Conservation (phyloP, 2,113 vertebrate genomes). For the Lepus americanus region DNA sequence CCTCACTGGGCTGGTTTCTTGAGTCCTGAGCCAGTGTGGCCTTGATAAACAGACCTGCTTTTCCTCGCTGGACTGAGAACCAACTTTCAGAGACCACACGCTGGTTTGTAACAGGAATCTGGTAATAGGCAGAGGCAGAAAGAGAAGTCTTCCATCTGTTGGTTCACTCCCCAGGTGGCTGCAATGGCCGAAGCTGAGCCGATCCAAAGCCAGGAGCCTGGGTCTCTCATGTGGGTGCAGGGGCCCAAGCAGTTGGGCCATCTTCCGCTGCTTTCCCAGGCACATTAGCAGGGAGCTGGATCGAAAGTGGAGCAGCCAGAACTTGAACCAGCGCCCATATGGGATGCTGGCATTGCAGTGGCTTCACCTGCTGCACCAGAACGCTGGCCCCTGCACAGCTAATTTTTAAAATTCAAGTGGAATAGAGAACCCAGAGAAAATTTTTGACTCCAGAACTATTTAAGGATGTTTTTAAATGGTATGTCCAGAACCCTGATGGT, state of each 20-base stretch:
- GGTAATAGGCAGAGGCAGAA: neutral
- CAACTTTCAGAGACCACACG: neutral
- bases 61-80: neutral
- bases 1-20: neutral
- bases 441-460: neutral
- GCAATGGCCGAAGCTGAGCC: no score
- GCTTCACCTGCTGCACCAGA: no score
- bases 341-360: no score
- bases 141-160: no score
- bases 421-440: neutral
- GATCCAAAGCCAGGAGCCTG: no score
- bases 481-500: neutral
- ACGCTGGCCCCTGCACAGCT: neutral
- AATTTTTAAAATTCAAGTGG: neutral
- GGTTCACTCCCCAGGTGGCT: no score
- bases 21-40: neutral
- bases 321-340: no score
- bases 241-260: no score
- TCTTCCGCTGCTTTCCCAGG: no score
- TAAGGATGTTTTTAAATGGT: neutral
- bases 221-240: no score
- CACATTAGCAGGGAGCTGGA: no score
- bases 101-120: neutral
- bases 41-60: neutral
- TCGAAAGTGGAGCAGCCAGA: no score